A percentile compares a stretch with the other conserved stretches of the same genome.
Conservation (phyloP, 2,888 invertebrate species). For the Phaedon cochleariae region DNA sequence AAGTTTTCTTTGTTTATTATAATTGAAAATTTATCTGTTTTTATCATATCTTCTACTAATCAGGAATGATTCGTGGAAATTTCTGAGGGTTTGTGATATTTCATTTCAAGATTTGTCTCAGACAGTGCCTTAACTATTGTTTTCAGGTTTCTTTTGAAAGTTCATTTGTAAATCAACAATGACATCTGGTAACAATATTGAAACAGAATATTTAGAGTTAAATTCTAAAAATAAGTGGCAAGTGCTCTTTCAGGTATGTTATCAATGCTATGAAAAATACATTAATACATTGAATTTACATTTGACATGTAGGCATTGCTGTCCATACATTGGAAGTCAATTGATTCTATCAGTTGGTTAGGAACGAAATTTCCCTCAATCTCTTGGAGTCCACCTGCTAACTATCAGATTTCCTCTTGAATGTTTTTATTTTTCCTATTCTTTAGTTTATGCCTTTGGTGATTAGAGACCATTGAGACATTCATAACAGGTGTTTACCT, state of each 20-base stretch:
- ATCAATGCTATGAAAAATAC: neutral
- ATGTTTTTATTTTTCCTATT: too few relatives aligned
- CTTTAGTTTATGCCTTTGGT: too few relatives aligned
- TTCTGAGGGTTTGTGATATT: neutral
- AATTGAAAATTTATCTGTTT: constrained; percentile 27
- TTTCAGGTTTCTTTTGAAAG: constrained; percentile 24
- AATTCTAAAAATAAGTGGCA: constrained; percentile 76
- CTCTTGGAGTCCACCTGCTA: too few relatives aligned
- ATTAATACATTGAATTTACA: neutral
- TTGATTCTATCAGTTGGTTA: too few relatives aligned
- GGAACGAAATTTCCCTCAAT: too few relatives aligned
- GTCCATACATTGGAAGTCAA: neutral
- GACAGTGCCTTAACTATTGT: neutral
- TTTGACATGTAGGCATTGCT: neutral
- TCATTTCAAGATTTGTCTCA: neutral
- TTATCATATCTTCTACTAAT: constrained; percentile 47
- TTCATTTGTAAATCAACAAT: constrained; percentile 43
- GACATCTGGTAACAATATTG: constrained; percentile 66
- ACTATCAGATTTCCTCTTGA: too few relatives aligned
- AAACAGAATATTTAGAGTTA: constrained; percentile 78
- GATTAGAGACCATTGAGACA: too few relatives aligned
- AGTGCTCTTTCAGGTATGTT: constrained; percentile 73
- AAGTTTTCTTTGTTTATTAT: constrained; percentile 31
- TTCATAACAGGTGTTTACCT: too few relatives aligned
- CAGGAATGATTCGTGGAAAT: constrained; percentile 51